phyloP scores from a whole-genome alignment of 2,797 vertebrate species.

The Allenopithecus nigroviridis region DNA sequence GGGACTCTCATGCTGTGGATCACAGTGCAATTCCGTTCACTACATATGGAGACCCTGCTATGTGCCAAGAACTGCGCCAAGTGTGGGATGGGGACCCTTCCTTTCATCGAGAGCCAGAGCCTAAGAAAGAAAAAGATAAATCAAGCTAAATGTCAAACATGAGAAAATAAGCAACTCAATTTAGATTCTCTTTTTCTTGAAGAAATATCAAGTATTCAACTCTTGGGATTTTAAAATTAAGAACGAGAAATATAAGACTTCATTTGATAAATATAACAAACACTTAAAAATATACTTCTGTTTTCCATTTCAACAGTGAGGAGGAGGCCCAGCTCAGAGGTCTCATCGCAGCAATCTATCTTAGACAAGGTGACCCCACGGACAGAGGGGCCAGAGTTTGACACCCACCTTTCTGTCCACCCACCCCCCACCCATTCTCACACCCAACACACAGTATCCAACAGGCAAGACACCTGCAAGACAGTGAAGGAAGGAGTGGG shows the following conservation, averaged over 20 bases:
- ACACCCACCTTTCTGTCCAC: not conserved
- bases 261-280: not conserved
- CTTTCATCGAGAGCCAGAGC: conserved; percentile 17
- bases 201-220: conserved; percentile 21
- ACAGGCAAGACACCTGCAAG: not conserved
- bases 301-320: not conserved
- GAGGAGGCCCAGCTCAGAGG: not conserved
- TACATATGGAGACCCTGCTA: not conserved
- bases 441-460: not conserved
- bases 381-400: not conserved
- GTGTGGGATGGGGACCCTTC: not conserved
- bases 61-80: not conserved
- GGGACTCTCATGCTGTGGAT: not conserved
- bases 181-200: conserved; percentile 33
- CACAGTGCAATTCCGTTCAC: not conserved
- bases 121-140: conserved; percentile 40
- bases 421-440: not conserved
- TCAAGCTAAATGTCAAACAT: conserved; percentile 1
- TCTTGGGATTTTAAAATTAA: conserved; percentile 5
- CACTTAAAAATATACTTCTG: not conserved
- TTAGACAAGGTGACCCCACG: not conserved
- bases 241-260: not conserved
- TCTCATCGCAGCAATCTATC: not conserved
- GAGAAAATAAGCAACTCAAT: not conserved
- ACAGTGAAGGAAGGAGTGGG: not conserved